Evolutionary conservation across 2,888 invertebrate genomes (phyloP), one percentile per base, ranked within the genome.

Genomic region (Ophion obscuratus): DNA sequence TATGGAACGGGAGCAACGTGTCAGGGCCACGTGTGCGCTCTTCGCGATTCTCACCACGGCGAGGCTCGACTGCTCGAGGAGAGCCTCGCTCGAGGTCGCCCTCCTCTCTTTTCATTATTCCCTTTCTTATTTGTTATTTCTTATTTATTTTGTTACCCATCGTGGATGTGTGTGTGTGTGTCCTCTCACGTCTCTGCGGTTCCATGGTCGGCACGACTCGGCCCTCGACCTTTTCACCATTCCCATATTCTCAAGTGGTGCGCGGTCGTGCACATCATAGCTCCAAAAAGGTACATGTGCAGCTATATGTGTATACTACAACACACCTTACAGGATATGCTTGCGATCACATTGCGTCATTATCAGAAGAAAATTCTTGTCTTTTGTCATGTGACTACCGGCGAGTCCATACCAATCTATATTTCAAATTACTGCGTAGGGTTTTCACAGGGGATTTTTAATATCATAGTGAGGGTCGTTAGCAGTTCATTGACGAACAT

Each of bases 1-100:
- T 68, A 75, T 89, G 90, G 89, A 91, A 91, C 89, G 88, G 82
- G 90, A 89, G 81, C 85, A 90, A 89, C 88, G 90, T 92, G 92
- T 92, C 92, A 92, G 91, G 92, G 92, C 90, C 92, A 90, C 88
- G 89, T 90, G 90, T 91, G 89, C 87, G 79, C 83, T 83, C 71
- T 77, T 82, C 86, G 87, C 88, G 85, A 84, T 77, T 86, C 78
- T 68, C 44, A 47, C 68, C 59, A 68, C 14, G 47, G 71, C 61
- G 70, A 64, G 47, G 59, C 73, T 73, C 84, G 84, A 83, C 85
- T 89, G 88, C 88, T 90, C 90, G 88, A 86, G 82, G 83, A 80
- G 86, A 87, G 84, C 81, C 84, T 81, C 84, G 87, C 84, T 57
- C 81, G 84, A 81, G 78, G 40, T 73, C 27, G 70, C 59, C 67